phyloP scores from a whole-genome alignment of 2,797 vertebrate genomes.

The Anniella stebbinsi region DNA sequence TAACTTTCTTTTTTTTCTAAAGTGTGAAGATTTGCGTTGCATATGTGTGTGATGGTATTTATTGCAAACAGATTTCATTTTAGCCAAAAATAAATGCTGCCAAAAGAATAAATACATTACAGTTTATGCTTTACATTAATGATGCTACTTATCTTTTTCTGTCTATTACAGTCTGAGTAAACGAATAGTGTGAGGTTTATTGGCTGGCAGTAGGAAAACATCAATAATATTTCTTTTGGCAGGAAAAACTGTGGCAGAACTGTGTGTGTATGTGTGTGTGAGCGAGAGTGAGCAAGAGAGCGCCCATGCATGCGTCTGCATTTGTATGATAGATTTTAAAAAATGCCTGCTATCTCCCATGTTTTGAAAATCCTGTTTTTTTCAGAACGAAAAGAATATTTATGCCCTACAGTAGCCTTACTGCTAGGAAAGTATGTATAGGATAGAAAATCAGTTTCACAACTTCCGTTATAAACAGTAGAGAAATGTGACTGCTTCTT shows the following conservation, averaged over 20 bases:
- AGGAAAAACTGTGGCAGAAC: conserved; percentile 31
- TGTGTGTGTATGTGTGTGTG: no score
- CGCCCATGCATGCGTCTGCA: not conserved
- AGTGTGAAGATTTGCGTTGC: conserved; percentile 1
- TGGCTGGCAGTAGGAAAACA: conserved; percentile 66
- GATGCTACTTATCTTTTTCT: conserved; percentile 62
- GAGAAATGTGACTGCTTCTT: conserved; percentile 38
- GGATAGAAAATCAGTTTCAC: conserved; percentile 50
- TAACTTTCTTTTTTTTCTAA: not conserved
- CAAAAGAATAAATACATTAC: conserved; percentile 23
- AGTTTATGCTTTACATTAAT: conserved; percentile 61
- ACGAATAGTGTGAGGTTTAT: conserved; percentile 70
- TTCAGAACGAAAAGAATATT: conserved; percentile 64
- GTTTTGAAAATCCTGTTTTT: conserved; percentile 69
- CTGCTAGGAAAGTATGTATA: conserved; percentile 58
- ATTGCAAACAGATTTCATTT: conserved; percentile 32
- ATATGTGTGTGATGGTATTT: conserved; percentile 1
- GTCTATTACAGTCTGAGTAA: conserved; percentile 61
- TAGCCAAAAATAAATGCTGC: not conserved
- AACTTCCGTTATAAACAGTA: conserved; percentile 46
- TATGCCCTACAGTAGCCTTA: conserved; percentile 56
- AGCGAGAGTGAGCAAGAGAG: not conserved
- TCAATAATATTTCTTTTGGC: conserved; percentile 68
- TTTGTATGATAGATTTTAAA: conserved; percentile 39
- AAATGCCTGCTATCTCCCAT: conserved; percentile 57